Evolutionary conservation across 2,797 vertebrate species (phyloP), one percentile per base, ranked within the genome.

Genomic region (Aldrovandia affinis): DNA sequence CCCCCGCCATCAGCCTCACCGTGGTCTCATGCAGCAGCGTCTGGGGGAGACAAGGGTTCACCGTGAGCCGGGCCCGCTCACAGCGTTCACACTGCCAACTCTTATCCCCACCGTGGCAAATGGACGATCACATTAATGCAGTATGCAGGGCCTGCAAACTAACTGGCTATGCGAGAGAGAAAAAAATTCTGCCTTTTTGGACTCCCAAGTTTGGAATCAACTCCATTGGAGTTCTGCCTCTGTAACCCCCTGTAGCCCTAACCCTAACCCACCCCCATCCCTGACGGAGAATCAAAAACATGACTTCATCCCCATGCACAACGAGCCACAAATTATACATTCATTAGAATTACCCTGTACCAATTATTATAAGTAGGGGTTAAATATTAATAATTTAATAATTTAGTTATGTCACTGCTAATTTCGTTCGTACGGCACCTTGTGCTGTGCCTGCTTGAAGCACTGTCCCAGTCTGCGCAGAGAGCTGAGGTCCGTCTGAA

Each of bases 21-120:
- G 98, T 99, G 83, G 98, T 98, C 93, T 99, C 98, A 0, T 99
- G 98, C 55, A 99, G 96, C 86, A 99, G 99, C 89, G 99, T 96
- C 98, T 99, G 89, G 15, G 78, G 78, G 30, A 65, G 14, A 22
- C 6, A 80, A 3, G 52, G 39, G 5, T 6, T n/a, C 6, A 15
- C 63, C 28, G 3, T 68, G 8, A 12, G 28, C 55, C 2, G 12
- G 12, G 47, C 5, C 47, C 12, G 47, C 12, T 5, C 47, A 50
- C 47, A 50, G 5, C 47, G 28, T 65, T 65, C 25, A 28, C 12
- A 59, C 25, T 59, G 12, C 57, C 22, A 25, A 59, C 57, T 59
- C 22, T 55, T 55, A 55, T 55, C 15, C 2, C 54, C 54, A 55
- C 12, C 10, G 20, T 6, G n/a, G 25, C 22, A 61, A 61, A 25